phyloP scores from a whole-genome alignment of 2,888 invertebrate genomes.

The Eurytoma adleriae region DNA sequence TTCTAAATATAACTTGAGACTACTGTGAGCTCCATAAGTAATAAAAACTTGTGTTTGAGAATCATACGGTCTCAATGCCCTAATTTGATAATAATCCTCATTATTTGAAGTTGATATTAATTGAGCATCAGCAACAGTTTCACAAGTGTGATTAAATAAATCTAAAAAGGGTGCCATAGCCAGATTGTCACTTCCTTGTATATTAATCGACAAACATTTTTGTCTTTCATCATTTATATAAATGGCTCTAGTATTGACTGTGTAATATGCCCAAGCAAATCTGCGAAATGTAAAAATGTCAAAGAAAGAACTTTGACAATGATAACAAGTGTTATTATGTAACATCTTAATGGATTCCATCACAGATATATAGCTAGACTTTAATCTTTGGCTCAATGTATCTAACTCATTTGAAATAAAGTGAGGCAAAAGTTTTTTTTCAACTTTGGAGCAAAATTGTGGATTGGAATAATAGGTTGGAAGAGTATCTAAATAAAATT shows the following conservation, averaged over 20 bases:
- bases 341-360: conserved; percentile 60
- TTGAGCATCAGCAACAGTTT: conserved; percentile 78
- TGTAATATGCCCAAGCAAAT: conserved; percentile 89
- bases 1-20: conserved; percentile 87
- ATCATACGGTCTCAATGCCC: conserved; percentile 77
- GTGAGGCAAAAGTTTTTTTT: conserved; percentile 79
- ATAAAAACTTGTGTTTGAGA: conserved; percentile 89
- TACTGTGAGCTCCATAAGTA: conserved; percentile 90
- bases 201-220: conserved; percentile 54
- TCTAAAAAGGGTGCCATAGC: conserved; percentile 93
- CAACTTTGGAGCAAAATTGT: conserved; percentile 81
- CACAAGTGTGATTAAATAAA: conserved; percentile 90
- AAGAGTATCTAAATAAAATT: conserved; percentile 83
- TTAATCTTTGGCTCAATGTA: conserved; percentile 58
- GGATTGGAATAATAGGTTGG: conserved; percentile 83
- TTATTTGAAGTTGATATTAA: conserved; percentile 70
- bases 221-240: conserved; percentile 80
- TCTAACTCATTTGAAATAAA: conserved; percentile 77
- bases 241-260: conserved; percentile 91
- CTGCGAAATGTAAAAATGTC: conserved; percentile 78
- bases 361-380: conserved; percentile 61
- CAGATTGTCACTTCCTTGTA: conserved; percentile 71
- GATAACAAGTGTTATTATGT: conserved; percentile 67
- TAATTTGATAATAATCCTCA: conserved; percentile 78
- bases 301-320: conserved; percentile 74